Conservation (phyloP, 2,113 vertebrate species). For the Illadopsis cleaveri region DNA sequence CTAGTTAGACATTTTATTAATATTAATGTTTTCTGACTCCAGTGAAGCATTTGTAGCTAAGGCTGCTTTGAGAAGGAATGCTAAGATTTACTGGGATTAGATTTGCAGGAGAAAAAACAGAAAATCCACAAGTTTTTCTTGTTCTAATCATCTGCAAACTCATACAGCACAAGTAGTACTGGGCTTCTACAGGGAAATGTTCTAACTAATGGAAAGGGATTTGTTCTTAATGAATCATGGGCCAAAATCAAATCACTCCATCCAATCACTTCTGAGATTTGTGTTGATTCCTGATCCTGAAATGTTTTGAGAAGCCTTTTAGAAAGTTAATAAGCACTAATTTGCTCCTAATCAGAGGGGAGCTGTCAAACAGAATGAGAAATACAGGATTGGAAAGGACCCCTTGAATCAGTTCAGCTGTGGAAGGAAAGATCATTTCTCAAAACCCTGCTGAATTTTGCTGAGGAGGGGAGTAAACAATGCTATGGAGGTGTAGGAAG, state of each 20-base stretch:
- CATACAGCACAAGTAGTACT: background rate
- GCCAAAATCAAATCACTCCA: conserved; percentile 12
- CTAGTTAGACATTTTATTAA: background rate
- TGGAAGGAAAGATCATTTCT: background rate
- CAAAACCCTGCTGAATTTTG: background rate
- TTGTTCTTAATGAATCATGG: background rate
- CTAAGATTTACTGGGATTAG: background rate
- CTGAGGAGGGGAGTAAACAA: background rate
- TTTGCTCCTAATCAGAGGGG: conserved; percentile 1
- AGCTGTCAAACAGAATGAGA: background rate
- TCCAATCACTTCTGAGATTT: background rate
- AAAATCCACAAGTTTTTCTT: background rate
- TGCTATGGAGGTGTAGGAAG: background rate
- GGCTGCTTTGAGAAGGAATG: background rate
- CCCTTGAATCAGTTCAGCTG: background rate
- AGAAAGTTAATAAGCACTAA: background rate
- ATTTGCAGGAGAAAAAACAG: background rate
- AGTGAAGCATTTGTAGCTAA: background rate
- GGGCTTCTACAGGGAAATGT: background rate
- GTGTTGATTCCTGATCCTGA: background rate
- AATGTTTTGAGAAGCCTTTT: background rate
- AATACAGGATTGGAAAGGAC: background rate
- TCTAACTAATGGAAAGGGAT: conserved; percentile 4
- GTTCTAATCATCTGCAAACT: background rate
- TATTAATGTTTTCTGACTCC: background rate